Base-by-base conservation (phyloP, 1,140 invertebrate species). In the Drosophila orena region DNA sequence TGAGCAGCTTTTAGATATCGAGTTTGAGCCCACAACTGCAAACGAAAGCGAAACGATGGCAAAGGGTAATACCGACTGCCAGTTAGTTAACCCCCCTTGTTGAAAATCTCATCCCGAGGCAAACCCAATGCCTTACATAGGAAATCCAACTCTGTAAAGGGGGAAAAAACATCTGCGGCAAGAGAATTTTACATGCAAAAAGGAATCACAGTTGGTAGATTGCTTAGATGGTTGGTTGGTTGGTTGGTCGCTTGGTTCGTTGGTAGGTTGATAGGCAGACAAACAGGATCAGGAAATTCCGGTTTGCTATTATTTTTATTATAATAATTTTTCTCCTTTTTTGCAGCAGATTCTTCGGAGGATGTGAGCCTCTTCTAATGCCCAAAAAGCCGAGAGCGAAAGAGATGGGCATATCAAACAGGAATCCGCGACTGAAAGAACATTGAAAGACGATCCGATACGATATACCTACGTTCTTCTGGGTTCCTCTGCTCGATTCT, bases 291-390 rank as follows among this genome's bases (percentile, higher is more conserved):
- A 79, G 84, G 84, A 89, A 88, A 88, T 89, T 88, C 84, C 84
- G 84, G 84, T 88, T 88, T 88, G 60, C 75, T 79, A 88, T 89
- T 88, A 76, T 83, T 89, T 83, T 89, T 89, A 81, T 88, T 88
- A 77, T 88, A 83, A 72, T 71, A 72, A 79, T 88, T 88, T 79
- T 62, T 71, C 64, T 78, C 73, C 55, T 77, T 66, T 62, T 44
- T 60, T 27, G 20, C 38, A n/a, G 22, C 68, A 66, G 73, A 75
- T 69, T 79, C 64, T 55, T 72, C 34, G 34, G 65, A 66, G 73
- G 50, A 73, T 55, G 56, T 71, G 73, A 60, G 43, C 22, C 42
- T 57, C 66, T 74, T 83, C 84, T 88, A 88, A 88, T 88, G 79
- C 73, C 60, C 14, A 49, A 47, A 66, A 35, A 59, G 35, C 17